A percentile compares a stretch with the other conserved stretches of the same genome.
phyloP scores from a whole-genome alignment of 1,140 invertebrate species.

The Drosophila asahinai region DNA sequence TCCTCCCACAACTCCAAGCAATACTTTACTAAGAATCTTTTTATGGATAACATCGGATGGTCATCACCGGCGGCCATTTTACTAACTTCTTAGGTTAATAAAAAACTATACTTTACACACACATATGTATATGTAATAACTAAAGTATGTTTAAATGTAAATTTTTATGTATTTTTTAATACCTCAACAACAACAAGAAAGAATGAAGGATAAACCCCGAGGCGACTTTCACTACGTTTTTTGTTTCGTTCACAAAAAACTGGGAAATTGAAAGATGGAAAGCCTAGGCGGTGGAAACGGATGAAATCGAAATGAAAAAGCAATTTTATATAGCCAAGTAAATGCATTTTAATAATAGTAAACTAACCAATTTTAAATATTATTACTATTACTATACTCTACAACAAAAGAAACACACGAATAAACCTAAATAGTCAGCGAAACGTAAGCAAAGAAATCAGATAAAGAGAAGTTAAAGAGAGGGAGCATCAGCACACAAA shows the following conservation, averaged over 20 bases:
- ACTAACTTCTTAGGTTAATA: constrained; percentile 77
- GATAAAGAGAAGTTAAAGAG: not conserved
- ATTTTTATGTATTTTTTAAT: constrained; percentile 84
- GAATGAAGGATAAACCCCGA: constrained; percentile 2
- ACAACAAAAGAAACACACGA: not conserved
- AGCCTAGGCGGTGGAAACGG: constrained; percentile 6
- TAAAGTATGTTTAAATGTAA: constrained; percentile 83
- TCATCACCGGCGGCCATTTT: constrained; percentile 43
- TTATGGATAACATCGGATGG: constrained; percentile 35
- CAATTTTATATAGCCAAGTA: constrained; percentile 65
- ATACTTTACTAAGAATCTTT: constrained; percentile 49
- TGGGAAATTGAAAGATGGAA: constrained; percentile 20
- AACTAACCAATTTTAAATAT: constrained; percentile 79
- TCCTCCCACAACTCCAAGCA: constrained; percentile 40
- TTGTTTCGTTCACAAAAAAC: constrained; percentile 40
- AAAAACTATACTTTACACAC: constrained; percentile 47
- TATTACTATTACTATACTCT: constrained; percentile 39
- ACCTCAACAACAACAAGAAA: constrained; percentile 64
- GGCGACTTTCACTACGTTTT: constrained; percentile 47
- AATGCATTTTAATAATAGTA: constrained; percentile 73
- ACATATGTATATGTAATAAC: constrained; percentile 75
- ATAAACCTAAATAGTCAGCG: constrained; percentile 48
- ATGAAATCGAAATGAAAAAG: constrained; percentile 43
- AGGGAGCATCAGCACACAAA: constrained; percentile 2
- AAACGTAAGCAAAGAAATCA: constrained; percentile 34